Conservation (phyloP, 2,113 vertebrate genomes). For the Strix aluco region DNA sequence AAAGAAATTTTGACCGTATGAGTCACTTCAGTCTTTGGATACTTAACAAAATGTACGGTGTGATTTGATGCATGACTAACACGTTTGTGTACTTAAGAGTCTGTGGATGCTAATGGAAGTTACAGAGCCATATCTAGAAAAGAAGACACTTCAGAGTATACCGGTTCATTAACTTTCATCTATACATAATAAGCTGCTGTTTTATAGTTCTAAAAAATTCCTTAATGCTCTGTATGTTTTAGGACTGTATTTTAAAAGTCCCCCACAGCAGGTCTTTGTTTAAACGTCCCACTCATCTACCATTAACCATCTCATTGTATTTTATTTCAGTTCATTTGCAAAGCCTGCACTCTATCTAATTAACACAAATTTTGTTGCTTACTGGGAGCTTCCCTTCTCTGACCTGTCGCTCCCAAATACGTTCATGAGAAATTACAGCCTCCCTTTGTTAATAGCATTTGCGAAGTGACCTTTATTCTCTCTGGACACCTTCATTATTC, state of each 20-base stretch:
- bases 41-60: not conserved
- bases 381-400: not conserved
- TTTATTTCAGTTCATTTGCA: constrained; percentile 33
- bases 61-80: constrained; percentile 55
- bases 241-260: not conserved
- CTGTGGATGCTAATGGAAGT: constrained; percentile 39
- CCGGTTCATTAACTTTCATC: constrained; percentile 15
- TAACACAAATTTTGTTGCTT: not conserved
- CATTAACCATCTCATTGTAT: not conserved
- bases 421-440: not conserved
- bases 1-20: constrained; percentile 27
- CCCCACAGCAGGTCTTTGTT: constrained; percentile 12
- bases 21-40: constrained; percentile 16
- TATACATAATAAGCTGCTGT: not conserved
- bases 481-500: constrained; percentile 11
- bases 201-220: constrained; percentile 3
- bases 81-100: constrained; percentile 34
- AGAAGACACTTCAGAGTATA: constrained; percentile 13
- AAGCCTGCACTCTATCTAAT: not conserved
- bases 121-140: not conserved
- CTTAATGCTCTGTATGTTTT: not conserved
- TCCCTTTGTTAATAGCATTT: constrained; percentile 12
- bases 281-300: constrained; percentile 15
- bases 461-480: constrained; percentile 30
- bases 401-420: not conserved